Percentiles rank a stretch among this genome's conserved stretches.
Evolutionary conservation across 2,113 vertebrate species (phyloP).

Genomic region (Chaetodon auriga): DNA sequence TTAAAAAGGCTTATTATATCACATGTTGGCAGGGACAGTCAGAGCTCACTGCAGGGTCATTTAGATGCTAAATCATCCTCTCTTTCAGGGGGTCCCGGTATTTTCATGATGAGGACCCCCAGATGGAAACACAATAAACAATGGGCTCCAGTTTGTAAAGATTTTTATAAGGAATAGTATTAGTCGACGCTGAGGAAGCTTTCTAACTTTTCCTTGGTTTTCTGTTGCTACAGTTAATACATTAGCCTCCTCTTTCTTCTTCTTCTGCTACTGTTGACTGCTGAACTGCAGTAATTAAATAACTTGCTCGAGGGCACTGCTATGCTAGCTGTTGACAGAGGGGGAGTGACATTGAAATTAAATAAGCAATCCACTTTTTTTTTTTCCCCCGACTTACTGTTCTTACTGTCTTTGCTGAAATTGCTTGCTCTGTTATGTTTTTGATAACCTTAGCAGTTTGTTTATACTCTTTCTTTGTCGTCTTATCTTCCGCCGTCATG

Average conservation of each 20-base stretch:
- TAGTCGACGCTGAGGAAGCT: neutral
- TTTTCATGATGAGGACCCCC: constrained; percentile 11
- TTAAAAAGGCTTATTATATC: constrained; percentile 49
- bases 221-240: neutral
- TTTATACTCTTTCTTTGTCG: neutral
- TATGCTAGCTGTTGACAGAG: constrained; percentile 6
- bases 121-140: constrained; percentile 31
- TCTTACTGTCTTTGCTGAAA: neutral
- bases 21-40: constrained; percentile 25
- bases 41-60: constrained; percentile 12
- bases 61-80: constrained; percentile 6
- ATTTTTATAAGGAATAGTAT: neutral
- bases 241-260: neutral
- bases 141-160: constrained; percentile 7
- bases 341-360: neutral
- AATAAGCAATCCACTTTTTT: neutral
- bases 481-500: constrained; percentile 20
- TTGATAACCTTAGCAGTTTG: neutral
- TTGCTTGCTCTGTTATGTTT: neutral
- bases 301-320: neutral
- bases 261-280: neutral
- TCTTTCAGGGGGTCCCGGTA: constrained; percentile 27
- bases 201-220: neutral
- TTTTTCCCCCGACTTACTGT: neutral
- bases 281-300: neutral